Evolutionary conservation across 2,888 invertebrate genomes (phyloP), one percentile per base, ranked within the genome.

Genomic region (Hypselothyrea guttata): DNA sequence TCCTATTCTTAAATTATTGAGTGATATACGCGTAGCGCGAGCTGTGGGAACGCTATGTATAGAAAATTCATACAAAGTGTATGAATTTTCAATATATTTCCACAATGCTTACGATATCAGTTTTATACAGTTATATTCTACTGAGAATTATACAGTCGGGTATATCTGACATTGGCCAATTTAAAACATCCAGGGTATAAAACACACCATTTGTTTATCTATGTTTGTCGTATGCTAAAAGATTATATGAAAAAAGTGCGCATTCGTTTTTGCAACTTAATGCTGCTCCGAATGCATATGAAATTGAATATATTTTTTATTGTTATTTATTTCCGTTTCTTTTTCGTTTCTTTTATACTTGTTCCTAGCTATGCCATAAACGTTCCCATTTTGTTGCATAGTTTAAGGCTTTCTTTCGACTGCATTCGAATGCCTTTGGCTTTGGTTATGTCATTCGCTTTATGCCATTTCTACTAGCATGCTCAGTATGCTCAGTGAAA

Each of bases 271-370:
- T 58, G 51, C 41, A 49, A 72, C 59, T 69, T 71, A 63, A 72
- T 68, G 69, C 52, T 45, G 40, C 60, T 52, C 54, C 34, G 53
- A 49, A 60, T 72, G 74, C 71, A 65, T 72, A 69, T 72, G 65
- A 70, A 72, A 72, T 72, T 72, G 74, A 72, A 72, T 74, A 74
- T 72, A 65, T 72, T 74, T 61, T 61, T 72, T 42, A 38, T 74
- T 61, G 58, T 68, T 42, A 11, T 42, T 31, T 28, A 18, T 16
- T 5, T 11, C 12, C 11, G 2, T n/a, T n/a, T 3, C 4, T 28
- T 16, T 16, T 5, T 11, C 12, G 33, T 1, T n/a, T n/a, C n/a
- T n/a, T 2, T 11, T 11, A 9, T 11, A 34, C 22, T 22, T 22
- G 8, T 51, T 49, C 48, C 40, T 34, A n/a, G n/a, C n/a, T n/a